Evolutionary conservation across 1,140 invertebrate genomes (phyloP).

Genomic region (Eueides isabella): DNA sequence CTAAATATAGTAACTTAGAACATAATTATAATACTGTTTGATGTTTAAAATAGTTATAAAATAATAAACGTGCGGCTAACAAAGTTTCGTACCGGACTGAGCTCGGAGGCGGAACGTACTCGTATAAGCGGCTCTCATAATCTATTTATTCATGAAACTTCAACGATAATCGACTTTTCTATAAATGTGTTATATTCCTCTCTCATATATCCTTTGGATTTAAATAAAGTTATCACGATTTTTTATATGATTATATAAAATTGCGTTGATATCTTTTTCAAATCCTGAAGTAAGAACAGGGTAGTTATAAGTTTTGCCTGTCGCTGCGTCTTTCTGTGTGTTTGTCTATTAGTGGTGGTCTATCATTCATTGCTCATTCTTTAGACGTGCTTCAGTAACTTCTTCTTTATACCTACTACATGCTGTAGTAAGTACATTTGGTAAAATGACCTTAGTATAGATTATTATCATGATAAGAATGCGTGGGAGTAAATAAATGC

Average conservation of each 20-base stretch:
- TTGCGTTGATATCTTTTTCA: no score
- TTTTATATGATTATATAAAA: not conserved
- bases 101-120: conserved; percentile 8
- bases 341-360: no score
- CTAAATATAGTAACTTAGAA: not conserved
- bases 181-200: not conserved
- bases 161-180: conserved; percentile 5
- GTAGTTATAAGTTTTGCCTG: no score
- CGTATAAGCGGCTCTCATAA: not conserved
- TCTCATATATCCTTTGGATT: not conserved
- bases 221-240: not conserved
- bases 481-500: no score
- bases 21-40: not conserved
- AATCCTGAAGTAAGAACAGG: no score
- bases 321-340: no score
- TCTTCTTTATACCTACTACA: no score
- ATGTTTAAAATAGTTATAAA: conserved; percentile 9
- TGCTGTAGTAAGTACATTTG: no score
- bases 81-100: not conserved
- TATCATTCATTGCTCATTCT: no score
- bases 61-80: conserved; percentile 2
- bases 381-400: no score
- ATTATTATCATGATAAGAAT: no score
- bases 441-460: no score
- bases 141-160: conserved; percentile 8